Conservation (phyloP, 2,113 vertebrate species). For the Mixornis gularis region DNA sequence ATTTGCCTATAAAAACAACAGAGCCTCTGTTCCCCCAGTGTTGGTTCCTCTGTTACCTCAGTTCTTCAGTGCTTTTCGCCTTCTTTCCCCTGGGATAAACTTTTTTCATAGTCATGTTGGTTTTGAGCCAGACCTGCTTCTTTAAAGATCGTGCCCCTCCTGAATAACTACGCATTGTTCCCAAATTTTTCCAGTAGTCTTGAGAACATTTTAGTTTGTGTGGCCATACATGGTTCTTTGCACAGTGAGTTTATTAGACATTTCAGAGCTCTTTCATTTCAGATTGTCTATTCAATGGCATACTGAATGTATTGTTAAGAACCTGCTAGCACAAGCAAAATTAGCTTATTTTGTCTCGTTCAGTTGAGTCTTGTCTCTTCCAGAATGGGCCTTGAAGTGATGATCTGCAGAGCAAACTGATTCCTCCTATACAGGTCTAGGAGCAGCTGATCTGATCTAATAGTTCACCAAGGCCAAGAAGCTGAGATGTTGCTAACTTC, state of each 20-base stretch:
- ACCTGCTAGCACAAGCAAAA: conserved; percentile 25
- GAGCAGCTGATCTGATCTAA: neutral
- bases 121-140: conserved; percentile 33
- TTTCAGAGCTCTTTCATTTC: neutral
- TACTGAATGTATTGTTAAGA: neutral
- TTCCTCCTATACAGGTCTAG: neutral
- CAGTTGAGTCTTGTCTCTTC: conserved; percentile 22
- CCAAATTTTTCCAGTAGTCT: neutral
- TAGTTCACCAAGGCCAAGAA: neutral
- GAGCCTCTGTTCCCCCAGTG: conserved; percentile 41
- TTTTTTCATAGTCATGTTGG: conserved; percentile 43
- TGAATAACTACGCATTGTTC: conserved; percentile 6
- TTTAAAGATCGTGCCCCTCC: neutral
- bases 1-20: conserved; percentile 37
- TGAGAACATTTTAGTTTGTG: conserved; percentile 13
- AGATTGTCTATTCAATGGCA: neutral
- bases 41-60: conserved; percentile 32
- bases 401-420: neutral
- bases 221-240: neutral
- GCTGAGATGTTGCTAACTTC: neutral
- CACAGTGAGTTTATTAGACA: neutral
- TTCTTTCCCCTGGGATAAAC: conserved; percentile 49
- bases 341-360: conserved; percentile 4
- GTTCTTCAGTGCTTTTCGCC: conserved; percentile 11
- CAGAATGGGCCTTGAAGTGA: neutral